A percentile compares a stretch with the other conserved stretches of the same genome.
These are phyloP conservation scores for Achatina immaculata DNA, from an alignment of 1,140 invertebrate genomes.

Conservation along the genomic window DNA sequence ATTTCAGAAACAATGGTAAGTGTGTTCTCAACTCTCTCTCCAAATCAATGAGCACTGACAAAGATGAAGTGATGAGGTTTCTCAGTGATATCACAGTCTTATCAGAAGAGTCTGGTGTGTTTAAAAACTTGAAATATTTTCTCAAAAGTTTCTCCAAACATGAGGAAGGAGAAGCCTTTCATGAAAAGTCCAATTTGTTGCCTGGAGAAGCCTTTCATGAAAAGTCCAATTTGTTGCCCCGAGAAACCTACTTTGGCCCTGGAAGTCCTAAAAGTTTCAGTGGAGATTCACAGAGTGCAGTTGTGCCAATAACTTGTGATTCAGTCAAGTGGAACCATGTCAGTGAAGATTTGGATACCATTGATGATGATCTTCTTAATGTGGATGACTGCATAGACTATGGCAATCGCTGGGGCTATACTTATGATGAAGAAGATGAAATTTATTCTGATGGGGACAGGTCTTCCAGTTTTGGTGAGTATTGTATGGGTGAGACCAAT, in stretches of 20 bases:
- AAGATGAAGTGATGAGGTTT: conserved; percentile 29
- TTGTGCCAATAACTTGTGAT: neutral
- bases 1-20: conserved; percentile 29
- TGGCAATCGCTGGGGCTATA: conserved; percentile 32
- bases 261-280: conserved; percentile 33
- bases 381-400: conserved; percentile 19
- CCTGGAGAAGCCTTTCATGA: conserved; percentile 39
- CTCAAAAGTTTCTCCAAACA: conserved; percentile 30
- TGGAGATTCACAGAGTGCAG: neutral
- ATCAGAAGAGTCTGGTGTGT: conserved; percentile 35
- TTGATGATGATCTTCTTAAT: conserved; percentile 15
- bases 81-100: conserved; percentile 31
- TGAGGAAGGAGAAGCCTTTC: neutral
- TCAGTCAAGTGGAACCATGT: neutral
- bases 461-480: conserved; percentile 38
- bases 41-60: conserved; percentile 14
- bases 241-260: conserved; percentile 38
- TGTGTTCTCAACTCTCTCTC: conserved; percentile 28
- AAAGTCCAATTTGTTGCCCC: conserved; percentile 26
- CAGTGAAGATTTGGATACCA: neutral
- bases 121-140: conserved; percentile 37
- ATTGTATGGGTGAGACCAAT: conserved; percentile 32
- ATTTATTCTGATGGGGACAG: conserved; percentile 21
- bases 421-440: conserved; percentile 36
- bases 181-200: conserved; percentile 27